A percentile compares a stretch with the other conserved stretches of the same genome.
Evolutionary conservation across 2,797 vertebrate species (phyloP).

Genomic region (Ambastaia sidthimunki): DNA sequence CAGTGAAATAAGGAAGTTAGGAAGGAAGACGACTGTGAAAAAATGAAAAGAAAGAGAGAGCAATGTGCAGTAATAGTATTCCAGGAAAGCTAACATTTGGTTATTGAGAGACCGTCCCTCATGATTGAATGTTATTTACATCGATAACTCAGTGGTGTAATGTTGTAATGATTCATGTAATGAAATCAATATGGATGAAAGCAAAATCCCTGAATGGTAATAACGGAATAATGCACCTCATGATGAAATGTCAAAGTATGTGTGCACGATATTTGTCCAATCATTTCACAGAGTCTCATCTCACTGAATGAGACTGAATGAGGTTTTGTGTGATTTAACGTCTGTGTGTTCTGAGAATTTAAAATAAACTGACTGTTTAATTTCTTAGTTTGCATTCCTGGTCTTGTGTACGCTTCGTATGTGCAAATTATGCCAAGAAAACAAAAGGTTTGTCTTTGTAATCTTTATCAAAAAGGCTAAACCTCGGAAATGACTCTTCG

Average conservation of each 20-base stretch:
- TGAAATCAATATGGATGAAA: conserved; percentile 31
- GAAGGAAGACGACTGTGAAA: background rate
- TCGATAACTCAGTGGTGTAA: conserved; percentile 16
- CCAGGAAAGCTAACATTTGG: conserved; percentile 1
- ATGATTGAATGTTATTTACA: conserved; percentile 54
- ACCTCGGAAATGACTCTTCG: background rate
- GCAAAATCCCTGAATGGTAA: conserved; percentile 3
- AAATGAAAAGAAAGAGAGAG: background rate
- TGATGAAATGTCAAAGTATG: conserved; percentile 23
- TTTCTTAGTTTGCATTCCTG: background rate
- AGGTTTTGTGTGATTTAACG: background rate
- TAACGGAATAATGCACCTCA: conserved; percentile 9
- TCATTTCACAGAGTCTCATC: conserved; percentile 9
- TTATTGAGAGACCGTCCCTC: conserved; percentile 2
- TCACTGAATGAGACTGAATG: background rate
- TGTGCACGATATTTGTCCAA: background rate
- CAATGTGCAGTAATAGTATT: background rate
- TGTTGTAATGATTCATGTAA: conserved; percentile 16
- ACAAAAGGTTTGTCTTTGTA: too few species aligned
- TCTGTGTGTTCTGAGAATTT: background rate
- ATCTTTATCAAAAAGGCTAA: background rate
- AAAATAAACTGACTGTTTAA: background rate
- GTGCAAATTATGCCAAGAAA: background rate
- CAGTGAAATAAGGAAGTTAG: conserved; percentile 13
- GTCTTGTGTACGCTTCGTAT: background rate